Evolutionary conservation across 1,140 invertebrate species (phyloP), one percentile per base, ranked within the genome.

Genomic region (Ylistrum balloti): DNA sequence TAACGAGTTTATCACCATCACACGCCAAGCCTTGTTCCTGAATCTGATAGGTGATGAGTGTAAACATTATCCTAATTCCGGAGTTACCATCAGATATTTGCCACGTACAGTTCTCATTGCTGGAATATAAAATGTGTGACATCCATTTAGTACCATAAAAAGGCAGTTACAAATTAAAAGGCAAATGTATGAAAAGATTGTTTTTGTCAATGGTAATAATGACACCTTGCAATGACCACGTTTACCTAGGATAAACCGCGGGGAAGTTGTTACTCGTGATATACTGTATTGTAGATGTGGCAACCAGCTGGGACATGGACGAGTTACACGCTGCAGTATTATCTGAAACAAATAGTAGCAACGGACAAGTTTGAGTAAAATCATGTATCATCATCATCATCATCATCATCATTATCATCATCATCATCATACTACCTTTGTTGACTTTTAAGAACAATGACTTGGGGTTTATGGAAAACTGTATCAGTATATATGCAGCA

Each of bases 261-360:
- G 56, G 56, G 56, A 74, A 74, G n/a, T 74, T 74, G n/a, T 22
- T 9, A n/a, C 56, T 74, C 1, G 56, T 74, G 17, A 74, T 74
- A 74, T 74, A 74, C 56, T 74, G 56, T 74, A 74, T 74, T 28
- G 56, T 74, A 74, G 56, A 74, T 3, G 56, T 74, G 15, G 56
- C 56, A 28, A 74, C 56, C 22, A 74, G 56, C 28, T 74, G 56
- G 28, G 56, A 28, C 3, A 17, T 28, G 13, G 56, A 28, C 1
- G n/a, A 28, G n/a, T 17, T 74, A n/a, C 56, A 74, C 5, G 56
- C 22, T n/a, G 22, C 56, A 11, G 56, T 74, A 74, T 74, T 74
- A 11, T 74, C 56, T 74, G 56, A 7, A 28, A 20, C n/a, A 56
- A 56, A 56, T 15, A 56, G 17, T 20, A 56, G 9, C 45, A 56